Evolutionary conservation across 2,888 invertebrate genomes (phyloP).

Genomic region (Tortricodes alternella): DNA sequence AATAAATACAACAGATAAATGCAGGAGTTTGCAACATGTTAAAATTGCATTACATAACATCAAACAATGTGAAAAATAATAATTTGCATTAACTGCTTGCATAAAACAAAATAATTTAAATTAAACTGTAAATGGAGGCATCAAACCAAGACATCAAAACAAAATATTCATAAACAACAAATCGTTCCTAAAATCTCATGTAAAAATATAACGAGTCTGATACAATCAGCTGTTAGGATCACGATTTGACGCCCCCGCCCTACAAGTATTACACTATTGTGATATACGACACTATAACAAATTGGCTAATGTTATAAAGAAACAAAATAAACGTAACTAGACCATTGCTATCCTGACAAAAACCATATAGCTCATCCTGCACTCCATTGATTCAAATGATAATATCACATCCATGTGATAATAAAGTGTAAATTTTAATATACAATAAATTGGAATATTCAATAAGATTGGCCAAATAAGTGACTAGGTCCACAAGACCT

Average conservation of each 20-base stretch:
- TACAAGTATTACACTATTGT: slow-evolving; percentile 80
- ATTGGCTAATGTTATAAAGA: slow-evolving; percentile 79
- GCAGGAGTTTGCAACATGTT: slow-evolving; percentile 85
- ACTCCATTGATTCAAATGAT: slow-evolving; percentile 76
- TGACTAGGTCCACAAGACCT: slow-evolving; percentile 81
- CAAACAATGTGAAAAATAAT: slow-evolving; percentile 81
- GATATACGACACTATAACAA: slow-evolving; percentile 82
- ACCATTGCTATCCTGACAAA: slow-evolving; percentile 82
- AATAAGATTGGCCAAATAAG: slow-evolving; percentile 81
- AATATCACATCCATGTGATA: slow-evolving; percentile 70
- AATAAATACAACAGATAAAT: slow-evolving; percentile 87
- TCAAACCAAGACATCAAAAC: slow-evolving; percentile 80
- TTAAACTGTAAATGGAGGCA: slow-evolving; percentile 81
- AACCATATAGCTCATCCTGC: slow-evolving; percentile 78
- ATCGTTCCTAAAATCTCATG: slow-evolving; percentile 79
- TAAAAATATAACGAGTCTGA: slow-evolving; percentile 76
- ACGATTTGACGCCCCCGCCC: slow-evolving; percentile 82
- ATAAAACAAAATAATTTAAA: slow-evolving; percentile 82
- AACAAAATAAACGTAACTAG: slow-evolving; percentile 81
- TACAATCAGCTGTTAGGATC: slow-evolving; percentile 65
- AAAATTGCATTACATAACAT: slow-evolving; percentile 84
- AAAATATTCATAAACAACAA: slow-evolving; percentile 79
- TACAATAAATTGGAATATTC: slow-evolving; percentile 82
- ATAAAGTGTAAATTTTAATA: slow-evolving; percentile 72
- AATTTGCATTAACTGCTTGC: slow-evolving; percentile 83